A percentile compares a stretch with the other conserved stretches of the same genome.
Evolutionary conservation across 2,113 vertebrate genomes (phyloP).

Genomic region (Phalacrocorax carbo): DNA sequence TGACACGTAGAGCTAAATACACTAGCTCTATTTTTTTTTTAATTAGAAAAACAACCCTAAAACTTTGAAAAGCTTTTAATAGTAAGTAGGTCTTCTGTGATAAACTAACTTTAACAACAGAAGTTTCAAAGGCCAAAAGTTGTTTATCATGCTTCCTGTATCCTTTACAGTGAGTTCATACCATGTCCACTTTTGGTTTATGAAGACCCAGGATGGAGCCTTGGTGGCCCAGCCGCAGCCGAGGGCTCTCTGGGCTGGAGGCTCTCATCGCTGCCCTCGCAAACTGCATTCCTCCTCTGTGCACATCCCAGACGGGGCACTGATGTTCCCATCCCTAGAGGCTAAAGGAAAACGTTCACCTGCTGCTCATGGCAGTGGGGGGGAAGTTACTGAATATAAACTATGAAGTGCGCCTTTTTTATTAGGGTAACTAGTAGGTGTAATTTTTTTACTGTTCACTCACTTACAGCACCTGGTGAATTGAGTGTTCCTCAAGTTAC

Average conservation of each 20-base stretch:
- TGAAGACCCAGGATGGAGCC: background rate
- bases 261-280: background rate
- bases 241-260: too few species aligned
- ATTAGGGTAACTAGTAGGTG: background rate
- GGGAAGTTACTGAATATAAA: background rate
- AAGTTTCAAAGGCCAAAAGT: background rate
- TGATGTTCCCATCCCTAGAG: background rate
- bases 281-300: fast-evolving
- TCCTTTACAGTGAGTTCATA: background rate
- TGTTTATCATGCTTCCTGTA: fast-evolving
- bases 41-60: background rate
- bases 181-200: fast-evolving
- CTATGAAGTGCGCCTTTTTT: background rate
- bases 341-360: background rate
- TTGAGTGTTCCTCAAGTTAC: background rate
- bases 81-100: background rate
- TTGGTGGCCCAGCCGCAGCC: background rate
- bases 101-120: background rate
- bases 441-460: background rate
- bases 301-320: background rate
- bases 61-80: background rate
- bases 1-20: background rate
- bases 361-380: too few species aligned
- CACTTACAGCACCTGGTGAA: background rate
- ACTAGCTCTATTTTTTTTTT: background rate